Percentiles rank a stretch among this genome's conserved stretches.
phyloP scores from a whole-genome alignment of 2,113 vertebrate species.

The Corythoichthys haematopterus region DNA sequence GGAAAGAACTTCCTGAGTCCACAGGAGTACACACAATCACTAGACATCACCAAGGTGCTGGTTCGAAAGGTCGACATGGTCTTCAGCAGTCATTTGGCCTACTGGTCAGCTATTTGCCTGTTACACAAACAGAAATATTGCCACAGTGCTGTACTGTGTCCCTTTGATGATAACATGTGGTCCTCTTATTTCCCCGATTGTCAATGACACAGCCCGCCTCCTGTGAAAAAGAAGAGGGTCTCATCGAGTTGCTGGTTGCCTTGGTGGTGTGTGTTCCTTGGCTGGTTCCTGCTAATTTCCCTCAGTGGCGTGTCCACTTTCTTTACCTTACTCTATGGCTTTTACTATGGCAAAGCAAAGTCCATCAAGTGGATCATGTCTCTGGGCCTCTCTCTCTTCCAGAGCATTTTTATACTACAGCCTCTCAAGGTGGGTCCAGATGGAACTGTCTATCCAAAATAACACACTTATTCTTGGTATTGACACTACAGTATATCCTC shows the following conservation, averaged over 20 bases:
- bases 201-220: slow-evolving; percentile 31
- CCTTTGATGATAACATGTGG: not conserved
- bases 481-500: not conserved
- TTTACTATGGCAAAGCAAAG: slow-evolving; percentile 71
- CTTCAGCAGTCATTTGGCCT: slow-evolving; percentile 55
- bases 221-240: slow-evolving; percentile 37
- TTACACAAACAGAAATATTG: not conserved
- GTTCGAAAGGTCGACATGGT: slow-evolving; percentile 69
- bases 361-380: slow-evolving; percentile 78
- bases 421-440: slow-evolving; percentile 72
- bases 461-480: not conserved
- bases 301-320: slow-evolving; percentile 76
- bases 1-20: slow-evolving; percentile 46
- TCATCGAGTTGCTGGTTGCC: slow-evolving; percentile 62
- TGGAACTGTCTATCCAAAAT: not conserved
- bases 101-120: slow-evolving; percentile 51
- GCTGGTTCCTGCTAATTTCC: slow-evolving; percentile 73
- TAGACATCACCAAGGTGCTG: slow-evolving; percentile 47
- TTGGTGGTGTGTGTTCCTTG: slow-evolving; percentile 79
- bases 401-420: slow-evolving; percentile 81
- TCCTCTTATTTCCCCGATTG: not conserved
- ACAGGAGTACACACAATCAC: slow-evolving; percentile 50
- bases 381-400: slow-evolving; percentile 75
- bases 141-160: not conserved
- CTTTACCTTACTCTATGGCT: slow-evolving; percentile 78